A percentile compares a stretch with the other conserved stretches of the same genome.
Conservation (phyloP, 2,888 invertebrate genomes). For the Volucella inflata region DNA sequence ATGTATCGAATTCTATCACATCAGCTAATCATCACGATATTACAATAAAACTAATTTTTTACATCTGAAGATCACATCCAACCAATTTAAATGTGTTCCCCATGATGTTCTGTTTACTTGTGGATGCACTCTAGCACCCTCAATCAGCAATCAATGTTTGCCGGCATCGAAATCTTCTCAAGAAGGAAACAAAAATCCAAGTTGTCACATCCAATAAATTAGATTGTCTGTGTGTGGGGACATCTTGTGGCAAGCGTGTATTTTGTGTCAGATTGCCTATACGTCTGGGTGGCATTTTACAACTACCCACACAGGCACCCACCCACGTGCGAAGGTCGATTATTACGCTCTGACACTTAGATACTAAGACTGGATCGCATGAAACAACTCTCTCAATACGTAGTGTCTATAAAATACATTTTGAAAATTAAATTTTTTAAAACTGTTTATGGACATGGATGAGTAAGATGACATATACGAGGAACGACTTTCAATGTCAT, state of each 20-base stretch:
- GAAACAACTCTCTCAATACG: not conserved
- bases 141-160: not conserved
- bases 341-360: constrained; percentile 11
- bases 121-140: constrained; percentile 47
- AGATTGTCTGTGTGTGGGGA: constrained; percentile 4
- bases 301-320: constrained; percentile 46
- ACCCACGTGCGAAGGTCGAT: constrained; percentile 51
- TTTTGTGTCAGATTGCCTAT: constrained; percentile 42
- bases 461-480: not conserved
- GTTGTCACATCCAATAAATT: constrained; percentile 58
- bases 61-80: constrained; percentile 32
- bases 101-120: constrained; percentile 8
- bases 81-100: constrained; percentile 47
- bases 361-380: not conserved
- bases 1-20: constrained; percentile 46
- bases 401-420: constrained; percentile 30
- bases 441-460: constrained; percentile 22
- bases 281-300: constrained; percentile 51
- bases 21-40: constrained; percentile 59
- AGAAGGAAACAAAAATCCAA: constrained; percentile 42
- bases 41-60: constrained; percentile 51
- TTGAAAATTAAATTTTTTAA: constrained; percentile 7
- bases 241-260: constrained; percentile 16
- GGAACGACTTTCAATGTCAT: constrained; percentile 44
- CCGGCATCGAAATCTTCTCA: constrained; percentile 23